These are phyloP conservation scores for Bombycilla garrulus DNA, from an alignment of 2,113 vertebrate genomes.

Conservation along the genomic window DNA sequence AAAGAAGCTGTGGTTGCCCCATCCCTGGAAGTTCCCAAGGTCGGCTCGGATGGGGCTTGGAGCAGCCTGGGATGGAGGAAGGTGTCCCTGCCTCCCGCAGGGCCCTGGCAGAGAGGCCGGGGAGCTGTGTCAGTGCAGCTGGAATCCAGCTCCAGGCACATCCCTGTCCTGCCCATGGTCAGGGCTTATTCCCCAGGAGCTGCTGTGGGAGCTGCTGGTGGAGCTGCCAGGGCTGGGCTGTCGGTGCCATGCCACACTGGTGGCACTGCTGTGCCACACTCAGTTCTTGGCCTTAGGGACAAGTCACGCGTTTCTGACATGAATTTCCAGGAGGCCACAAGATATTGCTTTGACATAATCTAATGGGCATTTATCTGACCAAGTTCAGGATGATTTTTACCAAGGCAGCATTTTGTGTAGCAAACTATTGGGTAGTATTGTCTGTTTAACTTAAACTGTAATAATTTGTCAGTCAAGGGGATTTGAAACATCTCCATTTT, in stretches of 20 bases:
- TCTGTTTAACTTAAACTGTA: not conserved
- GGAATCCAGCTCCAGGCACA: not conserved
- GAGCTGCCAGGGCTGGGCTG: not conserved
- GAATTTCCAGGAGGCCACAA: not conserved
- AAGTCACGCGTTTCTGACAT: accelerated
- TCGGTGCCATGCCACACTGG: too few species aligned
- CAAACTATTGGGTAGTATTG: not conserved
- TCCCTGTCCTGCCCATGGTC: not conserved
- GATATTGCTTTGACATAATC: not conserved
- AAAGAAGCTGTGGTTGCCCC: not conserved
- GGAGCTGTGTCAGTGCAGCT: not conserved
- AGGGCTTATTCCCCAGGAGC: not conserved
- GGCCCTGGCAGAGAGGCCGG: accelerated
- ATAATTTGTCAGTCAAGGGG: not conserved
- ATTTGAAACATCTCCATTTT: not conserved
- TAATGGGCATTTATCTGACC: not conserved
- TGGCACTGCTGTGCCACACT: not conserved
- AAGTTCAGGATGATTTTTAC: not conserved
- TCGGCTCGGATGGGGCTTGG: not conserved
- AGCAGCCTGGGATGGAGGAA: accelerated
- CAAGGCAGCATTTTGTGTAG: not conserved
- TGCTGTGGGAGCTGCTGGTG: not conserved
- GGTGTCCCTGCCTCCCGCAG: not conserved
- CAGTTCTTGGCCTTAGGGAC: not conserved
- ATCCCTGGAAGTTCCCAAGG: not conserved